Percentiles rank a stretch among this genome's conserved stretches.
These are phyloP conservation scores for Entomobrya proxima DNA, from an alignment of 2,888 invertebrate genomes.

Conservation along the genomic window DNA sequence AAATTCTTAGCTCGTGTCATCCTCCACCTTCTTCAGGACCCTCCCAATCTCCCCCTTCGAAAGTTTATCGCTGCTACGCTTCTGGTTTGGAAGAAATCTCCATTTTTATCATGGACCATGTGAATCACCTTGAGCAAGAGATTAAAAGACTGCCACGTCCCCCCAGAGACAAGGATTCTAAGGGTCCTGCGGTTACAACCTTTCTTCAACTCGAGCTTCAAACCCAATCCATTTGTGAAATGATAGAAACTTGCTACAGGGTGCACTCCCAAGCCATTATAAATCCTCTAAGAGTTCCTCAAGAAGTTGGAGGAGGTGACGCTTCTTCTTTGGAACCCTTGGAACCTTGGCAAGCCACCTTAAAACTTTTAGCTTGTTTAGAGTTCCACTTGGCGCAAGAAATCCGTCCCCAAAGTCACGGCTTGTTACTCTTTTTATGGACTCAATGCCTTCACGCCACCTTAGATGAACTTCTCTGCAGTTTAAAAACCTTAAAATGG, in stretches of 20 bases:
- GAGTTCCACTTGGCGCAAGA: constrained; percentile 61
- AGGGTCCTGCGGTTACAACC: constrained; percentile 47
- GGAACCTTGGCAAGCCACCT: constrained; percentile 62
- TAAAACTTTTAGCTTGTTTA: constrained; percentile 60
- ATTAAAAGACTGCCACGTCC: constrained; percentile 21
- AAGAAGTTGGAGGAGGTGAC: too few relatives aligned
- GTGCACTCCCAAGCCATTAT: constrained; percentile 54
- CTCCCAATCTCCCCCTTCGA: constrained; percentile 41
- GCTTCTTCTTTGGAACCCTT: background rate
- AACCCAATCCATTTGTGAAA: constrained; percentile 17
- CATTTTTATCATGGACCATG: constrained; percentile 17
- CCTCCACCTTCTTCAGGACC: too few relatives aligned
- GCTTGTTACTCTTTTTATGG: constrained; percentile 62
- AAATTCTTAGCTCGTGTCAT: too few relatives aligned
- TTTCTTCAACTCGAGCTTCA: constrained; percentile 56
- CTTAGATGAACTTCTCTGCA: constrained; percentile 64
- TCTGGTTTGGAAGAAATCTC: constrained; percentile 54
- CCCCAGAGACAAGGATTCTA: background rate
- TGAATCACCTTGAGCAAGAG: constrained; percentile 44
- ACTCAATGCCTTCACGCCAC: constrained; percentile 58
- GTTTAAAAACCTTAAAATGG: constrained; percentile 65
- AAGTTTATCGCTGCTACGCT: constrained; percentile 59
- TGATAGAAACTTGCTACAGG: constrained; percentile 50
- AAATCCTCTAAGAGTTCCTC: background rate
- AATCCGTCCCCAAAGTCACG: constrained; percentile 44